Percentiles rank a stretch among this genome's conserved stretches.
These are phyloP conservation scores for Myripristis jacobus DNA, from an alignment of 2,797 vertebrate genomes.

Conservation along the genomic window DNA sequence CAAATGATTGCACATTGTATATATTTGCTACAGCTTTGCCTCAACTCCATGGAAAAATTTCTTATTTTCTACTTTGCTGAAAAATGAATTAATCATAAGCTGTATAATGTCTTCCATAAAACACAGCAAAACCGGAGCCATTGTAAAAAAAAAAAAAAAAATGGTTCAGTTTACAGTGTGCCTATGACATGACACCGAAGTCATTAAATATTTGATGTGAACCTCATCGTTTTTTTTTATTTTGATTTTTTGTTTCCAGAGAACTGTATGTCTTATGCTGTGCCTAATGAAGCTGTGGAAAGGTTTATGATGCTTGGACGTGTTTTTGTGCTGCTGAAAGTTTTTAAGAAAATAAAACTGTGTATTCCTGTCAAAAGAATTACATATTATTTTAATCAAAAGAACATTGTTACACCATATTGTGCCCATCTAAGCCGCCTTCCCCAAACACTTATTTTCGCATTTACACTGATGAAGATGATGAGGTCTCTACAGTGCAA, in stretches of 20 bases:
- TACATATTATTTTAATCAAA: background rate
- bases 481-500: background rate
- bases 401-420: too few relatives aligned
- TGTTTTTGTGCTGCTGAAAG: conserved; percentile 15
- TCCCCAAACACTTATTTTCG: too few relatives aligned
- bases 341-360: conserved; percentile 24
- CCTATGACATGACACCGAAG: background rate
- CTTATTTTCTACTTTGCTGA: conserved; percentile 3
- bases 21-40: conserved; percentile 23
- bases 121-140: background rate
- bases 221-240: conserved; percentile 6
- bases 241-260: conserved; percentile 2
- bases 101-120: background rate
- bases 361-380: background rate
- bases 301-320: conserved; percentile 22
- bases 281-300: conserved; percentile 27
- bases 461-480: background rate
- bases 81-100: conserved; percentile 8
- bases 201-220: background rate
- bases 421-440: too few relatives aligned
- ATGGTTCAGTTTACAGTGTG: conserved; percentile 19
- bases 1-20: conserved; percentile 25
- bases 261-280: conserved; percentile 23
- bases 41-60: conserved; percentile 9
- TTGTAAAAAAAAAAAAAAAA: too few relatives aligned